Evolutionary conservation across 2,113 vertebrate genomes (phyloP), one percentile per base, ranked within the genome.

Genomic region (Oryzias woworae): DNA sequence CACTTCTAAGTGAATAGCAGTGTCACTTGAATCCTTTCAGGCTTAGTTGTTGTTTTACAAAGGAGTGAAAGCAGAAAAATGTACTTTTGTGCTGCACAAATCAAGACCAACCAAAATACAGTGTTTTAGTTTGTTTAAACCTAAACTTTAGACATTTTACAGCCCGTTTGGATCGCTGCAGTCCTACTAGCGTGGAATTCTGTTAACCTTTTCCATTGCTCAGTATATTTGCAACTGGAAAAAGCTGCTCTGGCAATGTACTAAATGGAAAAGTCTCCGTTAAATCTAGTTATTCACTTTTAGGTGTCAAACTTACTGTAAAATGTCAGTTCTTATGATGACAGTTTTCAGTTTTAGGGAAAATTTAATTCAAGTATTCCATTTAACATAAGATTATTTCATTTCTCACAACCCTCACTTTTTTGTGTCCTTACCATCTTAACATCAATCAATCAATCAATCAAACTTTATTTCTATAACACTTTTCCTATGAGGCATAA

Each of bases 161-260:
- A 31, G 41, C 60, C 79, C 65, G 78, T 78, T 75, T 76, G 73
- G 52, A 62, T 64, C 23, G 59, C 52, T 74, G 46, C 53, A 8
- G 13, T 43, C 24, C 63, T 22, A 6, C 66, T 75, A 77, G 66
- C 66, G 62, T 58, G 78, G 64, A 69, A 65, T 58, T 67, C 51
- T 71, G 63, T 68, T 26, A 53, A 43, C 57, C 49, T 78, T 83
- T 79, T 78, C 69, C 71, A 54, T 48, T 43, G 69, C 68, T 76
- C 67, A 86, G 76, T 83, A 65, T 75, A 87, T 85, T 81, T 84
- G 57, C 83, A 78, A 88, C 77, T 89, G 83, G 80, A 82, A 44
- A 58, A 66, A 23, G n/a, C 62, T 58, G 67, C 51, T 62, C 44
- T 73, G 18, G 45, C 49, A 74, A 56, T 12, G 18, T 41, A 55